These are phyloP conservation scores for Pentalonia nigronervosa DNA, from an alignment of 1,140 invertebrate genomes.

Conservation along the genomic window DNA sequence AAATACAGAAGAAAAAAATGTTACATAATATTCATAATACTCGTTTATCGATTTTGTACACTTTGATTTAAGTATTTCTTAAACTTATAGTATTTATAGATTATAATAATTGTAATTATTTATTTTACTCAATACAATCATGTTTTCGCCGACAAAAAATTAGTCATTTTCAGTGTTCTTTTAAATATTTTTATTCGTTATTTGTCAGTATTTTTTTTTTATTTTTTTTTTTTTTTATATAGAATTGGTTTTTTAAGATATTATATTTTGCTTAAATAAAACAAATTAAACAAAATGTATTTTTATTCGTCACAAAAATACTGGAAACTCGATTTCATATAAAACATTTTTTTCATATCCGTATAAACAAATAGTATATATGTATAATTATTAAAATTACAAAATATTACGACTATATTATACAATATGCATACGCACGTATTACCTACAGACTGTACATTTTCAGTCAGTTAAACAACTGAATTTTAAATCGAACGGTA, in stretches of 20 bases:
- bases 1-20: neutral
- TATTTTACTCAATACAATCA: neutral
- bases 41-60: neutral
- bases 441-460: slow-evolving; percentile 6
- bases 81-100: too few relatives aligned
- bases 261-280: neutral
- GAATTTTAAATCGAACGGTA: neutral
- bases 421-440: neutral
- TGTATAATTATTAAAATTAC: slow-evolving; percentile 22
- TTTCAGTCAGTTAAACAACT: slow-evolving; percentile 28
- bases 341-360: neutral
- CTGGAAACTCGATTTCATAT: neutral
- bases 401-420: neutral
- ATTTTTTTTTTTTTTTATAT: too few relatives aligned
- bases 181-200: neutral
- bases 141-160: neutral
- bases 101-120: too few relatives aligned
- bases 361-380: neutral
- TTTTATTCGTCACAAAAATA: neutral
- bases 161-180: neutral
- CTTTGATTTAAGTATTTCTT: neutral
- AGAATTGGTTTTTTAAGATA: neutral
- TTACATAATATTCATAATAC: neutral
- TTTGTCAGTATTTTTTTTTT: neutral
- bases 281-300: neutral